Percentiles rank a stretch among this genome's conserved stretches.
Conservation (phyloP, 2,888 invertebrate species). For the Ferrisia virgata region DNA sequence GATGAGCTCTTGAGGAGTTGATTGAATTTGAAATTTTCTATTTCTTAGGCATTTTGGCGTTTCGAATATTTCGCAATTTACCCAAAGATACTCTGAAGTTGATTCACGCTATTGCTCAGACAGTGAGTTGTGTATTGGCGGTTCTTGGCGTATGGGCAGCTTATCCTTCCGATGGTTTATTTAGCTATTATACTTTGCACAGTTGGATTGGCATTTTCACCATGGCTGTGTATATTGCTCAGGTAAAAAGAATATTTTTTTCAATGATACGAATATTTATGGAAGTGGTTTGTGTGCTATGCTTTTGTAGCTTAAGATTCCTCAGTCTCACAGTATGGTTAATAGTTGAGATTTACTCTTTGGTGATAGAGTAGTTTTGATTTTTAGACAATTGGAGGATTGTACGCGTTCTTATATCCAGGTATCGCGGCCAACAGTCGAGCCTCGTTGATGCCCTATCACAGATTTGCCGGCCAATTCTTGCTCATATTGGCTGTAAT, state of each 20-base stretch:
- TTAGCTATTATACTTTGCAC: conserved; percentile 61
- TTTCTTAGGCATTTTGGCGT: neutral
- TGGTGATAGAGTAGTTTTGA: neutral
- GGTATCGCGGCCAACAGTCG: conserved; percentile 63
- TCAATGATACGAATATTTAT: too few species aligned
- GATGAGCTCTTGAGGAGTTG: too few species aligned
- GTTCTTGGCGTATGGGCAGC: conserved; percentile 71
- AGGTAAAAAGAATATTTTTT: conserved; percentile 59
- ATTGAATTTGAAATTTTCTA: too few species aligned
- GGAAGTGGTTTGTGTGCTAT: too few species aligned
- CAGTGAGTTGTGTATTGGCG: conserved; percentile 62
- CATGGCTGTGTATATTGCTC: conserved; percentile 68
- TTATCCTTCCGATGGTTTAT: conserved; percentile 61
- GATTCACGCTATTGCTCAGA: conserved; percentile 68
- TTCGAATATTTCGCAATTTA: neutral
- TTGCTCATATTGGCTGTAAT: conserved; percentile 68
- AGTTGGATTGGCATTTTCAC: conserved; percentile 76
- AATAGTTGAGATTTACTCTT: too few species aligned
- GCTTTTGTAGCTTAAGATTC: too few species aligned
- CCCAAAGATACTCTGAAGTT: neutral
- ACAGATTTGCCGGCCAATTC: conserved; percentile 71
- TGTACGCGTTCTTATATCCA: conserved; percentile 71
- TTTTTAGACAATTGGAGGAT: neutral
- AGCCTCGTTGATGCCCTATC: conserved; percentile 68
- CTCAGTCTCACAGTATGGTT: too few species aligned